Evolutionary conservation across 2,113 vertebrate species (phyloP).

Genomic region (Malurus melanocephalus): DNA sequence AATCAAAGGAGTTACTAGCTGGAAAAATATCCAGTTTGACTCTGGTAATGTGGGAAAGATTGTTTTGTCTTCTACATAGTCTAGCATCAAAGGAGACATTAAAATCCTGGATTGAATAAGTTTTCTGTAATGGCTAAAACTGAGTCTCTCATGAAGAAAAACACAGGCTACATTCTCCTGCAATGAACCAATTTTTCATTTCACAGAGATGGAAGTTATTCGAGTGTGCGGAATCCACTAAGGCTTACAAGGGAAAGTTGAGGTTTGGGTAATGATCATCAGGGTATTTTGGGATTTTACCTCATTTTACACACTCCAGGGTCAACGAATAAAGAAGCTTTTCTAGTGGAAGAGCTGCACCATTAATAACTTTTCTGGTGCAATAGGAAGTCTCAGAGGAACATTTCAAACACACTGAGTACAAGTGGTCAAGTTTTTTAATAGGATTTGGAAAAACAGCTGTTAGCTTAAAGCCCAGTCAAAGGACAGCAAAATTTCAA

Average conservation of each 20-base stretch:
- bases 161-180: background rate
- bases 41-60: background rate
- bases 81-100: background rate
- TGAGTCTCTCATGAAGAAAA: background rate
- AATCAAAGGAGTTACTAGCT: background rate
- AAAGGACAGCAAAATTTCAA: background rate
- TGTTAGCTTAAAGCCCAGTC: background rate
- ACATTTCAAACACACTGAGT: background rate
- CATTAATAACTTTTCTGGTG: background rate
- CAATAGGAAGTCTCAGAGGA: background rate
- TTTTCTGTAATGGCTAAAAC: background rate
- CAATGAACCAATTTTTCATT: conserved; percentile 14
- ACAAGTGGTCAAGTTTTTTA: background rate
- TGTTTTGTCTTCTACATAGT: background rate
- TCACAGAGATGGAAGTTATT: background rate
- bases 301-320: background rate
- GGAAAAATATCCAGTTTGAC: background rate
- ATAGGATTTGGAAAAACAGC: background rate
- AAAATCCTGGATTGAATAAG: background rate
- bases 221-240: background rate
- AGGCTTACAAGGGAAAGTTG: background rate
- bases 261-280: background rate
- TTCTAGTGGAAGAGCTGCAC: background rate
- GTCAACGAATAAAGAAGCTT: background rate
- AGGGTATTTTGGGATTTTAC: background rate